Conservation (phyloP, 2,888 invertebrate genomes). For the Conistra vaccinii region DNA sequence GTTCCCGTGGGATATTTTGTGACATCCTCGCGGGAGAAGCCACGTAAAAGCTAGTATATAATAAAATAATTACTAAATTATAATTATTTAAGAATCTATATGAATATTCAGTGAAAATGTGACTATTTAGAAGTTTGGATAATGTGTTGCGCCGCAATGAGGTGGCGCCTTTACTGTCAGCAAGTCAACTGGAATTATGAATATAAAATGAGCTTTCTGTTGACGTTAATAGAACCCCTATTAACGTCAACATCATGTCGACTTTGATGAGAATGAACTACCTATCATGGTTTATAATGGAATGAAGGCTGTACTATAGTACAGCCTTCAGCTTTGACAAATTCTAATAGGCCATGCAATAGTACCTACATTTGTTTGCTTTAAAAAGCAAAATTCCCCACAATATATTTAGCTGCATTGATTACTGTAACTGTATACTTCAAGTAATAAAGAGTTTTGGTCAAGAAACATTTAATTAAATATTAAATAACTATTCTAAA, state of each 20-base stretch:
- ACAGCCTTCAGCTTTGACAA: conserved; percentile 22
- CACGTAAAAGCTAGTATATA: too few species aligned
- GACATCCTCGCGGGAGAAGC: too few species aligned
- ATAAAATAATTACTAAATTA: too few species aligned
- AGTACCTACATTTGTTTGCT: conserved; percentile 7
- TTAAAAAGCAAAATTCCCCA: neutral
- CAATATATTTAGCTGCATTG: conserved; percentile 8
- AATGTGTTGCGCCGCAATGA: conserved; percentile 13
- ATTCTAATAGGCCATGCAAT: conserved; percentile 47
- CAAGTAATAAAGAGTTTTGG: conserved; percentile 19
- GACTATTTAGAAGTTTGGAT: neutral
- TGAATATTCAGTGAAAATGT: too few species aligned
- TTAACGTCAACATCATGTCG: conserved; percentile 48
- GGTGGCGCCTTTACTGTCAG: conserved; percentile 74
- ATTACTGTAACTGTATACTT: neutral
- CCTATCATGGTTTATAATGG: conserved; percentile 13
- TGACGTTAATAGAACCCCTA: conserved; percentile 36
- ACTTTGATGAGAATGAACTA: conserved; percentile 16
- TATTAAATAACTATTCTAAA: conserved; percentile 52
- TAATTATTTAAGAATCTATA: too few species aligned
- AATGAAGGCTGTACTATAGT: neutral
- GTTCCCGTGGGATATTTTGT: too few species aligned
- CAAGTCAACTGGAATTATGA: conserved; percentile 60
- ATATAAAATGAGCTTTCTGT: conserved; percentile 56
- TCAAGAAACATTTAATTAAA: conserved; percentile 64